These are phyloP conservation scores for Ichneumon xanthorius DNA, from an alignment of 2,888 invertebrate species.

Conservation along the genomic window DNA sequence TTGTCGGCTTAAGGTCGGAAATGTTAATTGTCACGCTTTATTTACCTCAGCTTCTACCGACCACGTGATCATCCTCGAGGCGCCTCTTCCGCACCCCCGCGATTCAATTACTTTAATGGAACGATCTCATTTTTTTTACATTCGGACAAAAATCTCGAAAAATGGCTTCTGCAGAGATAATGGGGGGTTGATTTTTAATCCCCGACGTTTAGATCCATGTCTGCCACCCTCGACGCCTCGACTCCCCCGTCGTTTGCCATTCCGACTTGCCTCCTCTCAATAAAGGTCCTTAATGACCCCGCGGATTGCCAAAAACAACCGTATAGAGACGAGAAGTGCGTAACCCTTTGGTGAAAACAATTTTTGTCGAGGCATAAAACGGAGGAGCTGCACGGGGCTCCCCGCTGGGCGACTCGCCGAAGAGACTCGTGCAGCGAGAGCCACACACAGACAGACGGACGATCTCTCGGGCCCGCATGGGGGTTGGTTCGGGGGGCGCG, in stretches of 20 bases:
- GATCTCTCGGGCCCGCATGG: conserved; percentile 46
- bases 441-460: conserved; percentile 34
- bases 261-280: background rate
- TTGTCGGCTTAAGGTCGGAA: too few relatives aligned
- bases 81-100: conserved; percentile 1
- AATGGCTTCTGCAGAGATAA: conserved; percentile 27
- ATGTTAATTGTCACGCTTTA: background rate
- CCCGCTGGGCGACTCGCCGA: conserved; percentile 56
- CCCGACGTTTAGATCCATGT: background rate
- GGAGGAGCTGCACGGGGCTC: conserved; percentile 37
- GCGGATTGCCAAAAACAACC: background rate
- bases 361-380: background rate
- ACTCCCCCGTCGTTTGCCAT: background rate
- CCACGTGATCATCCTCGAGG: conserved; percentile 32
- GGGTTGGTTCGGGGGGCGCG: conserved; percentile 52
- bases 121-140: conserved; percentile 66
- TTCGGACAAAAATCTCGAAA: conserved; percentile 70
- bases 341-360: conserved; percentile 4
- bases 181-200: conserved; percentile 36
- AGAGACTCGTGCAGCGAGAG: conserved; percentile 47
- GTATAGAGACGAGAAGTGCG: background rate
- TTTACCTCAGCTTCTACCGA: background rate
- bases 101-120: conserved; percentile 82
- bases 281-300: background rate
- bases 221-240: background rate